phyloP scores from a whole-genome alignment of 2,888 invertebrate genomes.

The Mesorhabditis sp. region DNA sequence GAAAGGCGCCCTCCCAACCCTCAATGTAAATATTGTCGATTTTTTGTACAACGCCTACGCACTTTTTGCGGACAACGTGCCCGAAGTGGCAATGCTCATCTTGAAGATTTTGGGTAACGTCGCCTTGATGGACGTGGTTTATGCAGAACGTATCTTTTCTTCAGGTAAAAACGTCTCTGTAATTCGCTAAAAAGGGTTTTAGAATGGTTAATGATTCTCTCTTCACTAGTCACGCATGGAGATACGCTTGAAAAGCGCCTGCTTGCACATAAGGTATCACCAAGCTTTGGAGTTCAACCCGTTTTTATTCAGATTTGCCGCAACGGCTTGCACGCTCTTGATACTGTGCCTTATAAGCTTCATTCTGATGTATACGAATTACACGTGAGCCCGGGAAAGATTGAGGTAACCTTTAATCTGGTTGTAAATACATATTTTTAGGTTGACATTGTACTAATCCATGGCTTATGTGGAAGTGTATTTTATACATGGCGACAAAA shows the following conservation, averaged over 20 bases:
- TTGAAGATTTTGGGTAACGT: conserved; percentile 50
- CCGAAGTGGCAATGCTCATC: conserved; percentile 23
- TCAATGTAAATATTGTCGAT: conserved; percentile 25
- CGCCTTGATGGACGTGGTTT: conserved; percentile 27
- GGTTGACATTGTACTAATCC: conserved; percentile 50
- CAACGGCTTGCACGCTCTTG: conserved; percentile 39
- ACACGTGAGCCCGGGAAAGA: conserved; percentile 27
- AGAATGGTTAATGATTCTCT: conserved; percentile 45
- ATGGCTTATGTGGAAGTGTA: conserved; percentile 49
- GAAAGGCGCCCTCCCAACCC: conserved; percentile 18
- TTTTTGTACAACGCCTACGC: conserved; percentile 28
- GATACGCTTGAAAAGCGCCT: not conserved
- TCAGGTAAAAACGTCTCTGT: conserved; percentile 1
- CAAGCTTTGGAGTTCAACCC: not conserved
- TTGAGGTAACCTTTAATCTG: conserved; percentile 18
- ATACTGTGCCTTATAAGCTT: conserved; percentile 24
- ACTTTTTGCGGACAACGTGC: conserved; percentile 20
- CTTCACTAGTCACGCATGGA: conserved; percentile 31
- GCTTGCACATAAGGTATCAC: not conserved
- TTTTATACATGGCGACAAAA: conserved; percentile 52
- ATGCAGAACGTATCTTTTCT: conserved; percentile 34
- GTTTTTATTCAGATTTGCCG: conserved; percentile 32
- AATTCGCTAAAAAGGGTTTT: conserved; percentile 13
- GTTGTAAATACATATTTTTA: conserved; percentile 15
- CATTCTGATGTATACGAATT: conserved; percentile 47